Evolutionary conservation across 2,888 invertebrate genomes (phyloP).

Genomic region (Drepanosiphum platanoidis): DNA sequence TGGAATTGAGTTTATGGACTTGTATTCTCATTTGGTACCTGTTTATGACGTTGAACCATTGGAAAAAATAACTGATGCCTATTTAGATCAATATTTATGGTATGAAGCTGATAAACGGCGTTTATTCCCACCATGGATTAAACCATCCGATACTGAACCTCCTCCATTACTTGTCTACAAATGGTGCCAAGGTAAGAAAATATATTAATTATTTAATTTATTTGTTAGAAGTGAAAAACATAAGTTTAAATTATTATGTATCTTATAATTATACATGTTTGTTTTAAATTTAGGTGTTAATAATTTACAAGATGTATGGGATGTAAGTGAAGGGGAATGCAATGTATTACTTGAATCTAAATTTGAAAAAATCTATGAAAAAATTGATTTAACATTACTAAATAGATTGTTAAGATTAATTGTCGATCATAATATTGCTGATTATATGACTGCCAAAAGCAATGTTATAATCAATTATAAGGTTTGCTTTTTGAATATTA

Average conservation of each 20-base stretch:
- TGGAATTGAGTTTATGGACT: conserved; percentile 99
- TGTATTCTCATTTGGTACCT: conserved; percentile 98
- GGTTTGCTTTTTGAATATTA: conserved; percentile 67
- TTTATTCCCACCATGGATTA: conserved; percentile 98
- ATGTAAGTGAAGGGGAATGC: conserved; percentile 97
- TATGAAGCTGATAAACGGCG: conserved; percentile 98
- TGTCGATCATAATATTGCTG: conserved; percentile 99
- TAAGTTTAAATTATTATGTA: background rate
- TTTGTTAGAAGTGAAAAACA: background rate
- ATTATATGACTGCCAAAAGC: conserved; percentile 99
- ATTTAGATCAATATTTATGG: conserved; percentile 99
- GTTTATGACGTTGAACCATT: conserved; percentile 99
- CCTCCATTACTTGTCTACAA: conserved; percentile 93
- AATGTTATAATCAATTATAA: conserved; percentile 99
- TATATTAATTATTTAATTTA: conserved; percentile 1
- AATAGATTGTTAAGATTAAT: conserved; percentile 95
- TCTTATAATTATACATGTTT: background rate
- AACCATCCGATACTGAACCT: conserved; percentile 98
- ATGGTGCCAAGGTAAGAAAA: conserved; percentile 91
- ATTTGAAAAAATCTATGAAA: conserved; percentile 99
- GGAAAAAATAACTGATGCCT: conserved; percentile 99
- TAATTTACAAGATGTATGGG: conserved; percentile 98
- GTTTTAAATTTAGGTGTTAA: conserved; percentile 78
- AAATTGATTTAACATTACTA: conserved; percentile 97
- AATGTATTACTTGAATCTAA: conserved; percentile 96